Base-by-base conservation (phyloP, 2,888 invertebrate species). In the Glyphotaelius pellucidus region DNA sequence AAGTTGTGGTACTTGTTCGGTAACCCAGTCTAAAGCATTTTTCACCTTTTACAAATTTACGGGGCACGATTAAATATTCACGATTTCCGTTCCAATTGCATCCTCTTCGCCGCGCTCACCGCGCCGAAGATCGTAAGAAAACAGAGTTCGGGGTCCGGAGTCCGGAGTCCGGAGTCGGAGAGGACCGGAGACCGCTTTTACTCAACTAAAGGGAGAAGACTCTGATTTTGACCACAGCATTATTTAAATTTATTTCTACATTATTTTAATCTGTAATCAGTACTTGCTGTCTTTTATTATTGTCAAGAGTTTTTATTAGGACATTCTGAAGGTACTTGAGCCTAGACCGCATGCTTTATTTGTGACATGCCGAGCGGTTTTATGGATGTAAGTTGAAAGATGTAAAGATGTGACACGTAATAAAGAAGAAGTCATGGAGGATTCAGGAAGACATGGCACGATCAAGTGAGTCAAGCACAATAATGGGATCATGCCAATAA, bases 11-110 rank as follows among this genome's bases (percentile, higher is more conserved):
- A 90, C 91, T 91, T 91, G 85, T 52, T 88, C 83, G 88, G 81
- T 92, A 89, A 91, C 92, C 93, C 80, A 92, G 85, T 92, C 90
- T 91, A 80, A 91, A 92, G 90, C 90, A 93, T 93, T 93, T 93
- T 93, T 93, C 93, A 91, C 91, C 93, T 92, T 92, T 93, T 93
- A 92, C 93, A 92, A 93, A 93, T 93, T 92, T 93, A 93, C 93
- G 93, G 92, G 91, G 93, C 93, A 93, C 93, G 93, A 93, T 93
- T 93, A 93, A 93, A 93, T 93, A 93, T 93, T 93, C 93, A 93
- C 93, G 93, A 93, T 93, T 93, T 93, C 90, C 90, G 92, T 91
- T 90, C 83, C 92, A 85, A 90, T 80, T 85, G 89, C 85, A 19
- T 2, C 87, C 86, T 52, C 79, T 31, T 80, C 79, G 88, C 47